Evolutionary conservation across 2,888 invertebrate genomes (phyloP).

Genomic region (Neocrepidodera transversa): DNA sequence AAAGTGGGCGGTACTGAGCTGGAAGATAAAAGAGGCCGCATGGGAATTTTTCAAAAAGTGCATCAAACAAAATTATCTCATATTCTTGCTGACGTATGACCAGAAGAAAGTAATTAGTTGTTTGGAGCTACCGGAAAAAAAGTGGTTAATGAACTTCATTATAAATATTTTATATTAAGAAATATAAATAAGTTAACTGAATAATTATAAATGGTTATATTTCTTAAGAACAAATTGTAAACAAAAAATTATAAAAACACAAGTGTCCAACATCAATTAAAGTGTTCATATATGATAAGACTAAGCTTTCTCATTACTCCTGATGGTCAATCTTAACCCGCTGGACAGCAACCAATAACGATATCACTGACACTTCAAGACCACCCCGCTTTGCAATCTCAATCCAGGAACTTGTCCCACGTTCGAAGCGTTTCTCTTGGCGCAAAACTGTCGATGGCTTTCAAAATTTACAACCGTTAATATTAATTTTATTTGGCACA

Average conservation of each 20-base stretch:
- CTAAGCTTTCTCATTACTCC: no score
- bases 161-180: background rate
- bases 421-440: slow-evolving; percentile 15
- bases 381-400: slow-evolving; percentile 9
- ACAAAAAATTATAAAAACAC: no score
- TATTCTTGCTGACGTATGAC: slow-evolving; percentile 17
- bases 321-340: no score
- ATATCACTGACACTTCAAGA: slow-evolving; percentile 6
- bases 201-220: no score
- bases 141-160: slow-evolving; percentile 3
- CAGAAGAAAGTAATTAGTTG: slow-evolving; percentile 6
- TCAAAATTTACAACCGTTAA: slow-evolving; percentile 27
- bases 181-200: background rate
- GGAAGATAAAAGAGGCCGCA: slow-evolving; percentile 23
- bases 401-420: slow-evolving; percentile 7
- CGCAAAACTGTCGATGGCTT: slow-evolving; percentile 21
- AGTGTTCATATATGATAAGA: no score
- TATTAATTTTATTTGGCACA: slow-evolving; percentile 39
- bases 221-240: no score
- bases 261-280: no score
- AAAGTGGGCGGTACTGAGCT: slow-evolving; percentile 13
- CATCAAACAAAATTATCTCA: slow-evolving; percentile 19
- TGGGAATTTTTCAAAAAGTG: slow-evolving; percentile 22
- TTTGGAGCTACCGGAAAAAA: slow-evolving; percentile 23
- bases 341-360: background rate